phyloP scores from a whole-genome alignment of 2,797 vertebrate genomes.

The Onychomys torridus region DNA sequence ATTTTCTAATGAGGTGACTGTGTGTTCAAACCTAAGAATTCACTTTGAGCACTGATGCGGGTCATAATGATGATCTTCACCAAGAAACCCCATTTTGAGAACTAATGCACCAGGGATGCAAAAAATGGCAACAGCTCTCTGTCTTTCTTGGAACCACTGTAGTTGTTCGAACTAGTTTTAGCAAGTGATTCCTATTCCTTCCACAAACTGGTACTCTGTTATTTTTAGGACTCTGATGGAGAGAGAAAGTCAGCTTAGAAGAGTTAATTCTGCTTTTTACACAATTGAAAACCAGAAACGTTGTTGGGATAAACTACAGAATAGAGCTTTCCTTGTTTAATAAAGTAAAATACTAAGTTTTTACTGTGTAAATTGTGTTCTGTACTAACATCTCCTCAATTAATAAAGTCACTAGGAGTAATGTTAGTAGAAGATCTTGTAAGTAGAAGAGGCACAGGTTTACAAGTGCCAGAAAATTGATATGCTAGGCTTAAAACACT shows the following conservation, averaged over 20 bases:
- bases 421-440: not conserved
- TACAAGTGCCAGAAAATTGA: not conserved
- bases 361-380: constrained; percentile 6
- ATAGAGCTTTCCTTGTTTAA: constrained; percentile 9
- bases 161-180: not conserved
- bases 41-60: not conserved
- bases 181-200: not conserved
- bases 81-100: not conserved
- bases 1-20: not conserved
- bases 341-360: constrained; percentile 3
- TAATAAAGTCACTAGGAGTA: not conserved
- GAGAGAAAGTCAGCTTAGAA: not conserved
- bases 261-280: not conserved
- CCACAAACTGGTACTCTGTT: not conserved
- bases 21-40: not conserved
- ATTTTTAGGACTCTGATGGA: not conserved
- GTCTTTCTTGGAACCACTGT: not conserved
- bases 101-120: not conserved
- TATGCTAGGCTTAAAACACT: not conserved
- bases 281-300: not conserved
- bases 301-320: not conserved
- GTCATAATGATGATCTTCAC: not conserved
- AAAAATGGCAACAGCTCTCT: not conserved
- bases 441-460: not conserved
- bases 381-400: not conserved